Evolutionary conservation across 2,113 vertebrate species (phyloP).

Genomic region (Heterotis niloticus): DNA sequence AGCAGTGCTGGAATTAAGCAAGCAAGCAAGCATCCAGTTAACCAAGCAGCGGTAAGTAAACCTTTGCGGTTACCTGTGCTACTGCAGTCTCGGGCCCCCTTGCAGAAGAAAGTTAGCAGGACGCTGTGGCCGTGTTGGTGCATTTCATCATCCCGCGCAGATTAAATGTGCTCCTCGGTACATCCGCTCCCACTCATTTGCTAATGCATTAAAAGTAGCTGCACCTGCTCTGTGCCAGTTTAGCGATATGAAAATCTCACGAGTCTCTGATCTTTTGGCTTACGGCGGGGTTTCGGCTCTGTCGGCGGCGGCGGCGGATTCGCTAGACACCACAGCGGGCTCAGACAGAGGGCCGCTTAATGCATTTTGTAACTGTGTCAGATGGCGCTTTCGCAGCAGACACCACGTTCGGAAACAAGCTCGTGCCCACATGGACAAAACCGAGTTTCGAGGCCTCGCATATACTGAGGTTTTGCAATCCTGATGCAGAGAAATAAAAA

Average conservation of each 20-base stretch:
- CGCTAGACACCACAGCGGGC: background rate
- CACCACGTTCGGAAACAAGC: background rate
- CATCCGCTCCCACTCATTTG: background rate
- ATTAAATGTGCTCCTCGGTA: background rate
- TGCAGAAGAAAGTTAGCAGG: background rate
- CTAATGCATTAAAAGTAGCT: conserved; percentile 29
- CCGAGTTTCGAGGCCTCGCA: too few relatives aligned
- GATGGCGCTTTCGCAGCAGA: too few relatives aligned
- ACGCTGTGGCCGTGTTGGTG: background rate
- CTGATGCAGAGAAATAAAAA: too few relatives aligned
- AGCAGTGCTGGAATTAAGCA: background rate
- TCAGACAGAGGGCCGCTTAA: background rate
- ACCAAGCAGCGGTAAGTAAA: background rate
- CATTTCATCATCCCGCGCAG: conserved; percentile 5
- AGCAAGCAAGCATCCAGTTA: conserved; percentile 4
- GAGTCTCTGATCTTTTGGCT: background rate
- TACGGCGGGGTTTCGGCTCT: background rate
- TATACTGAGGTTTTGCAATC: too few relatives aligned
- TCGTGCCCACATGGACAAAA: background rate
- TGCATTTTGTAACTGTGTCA: background rate
- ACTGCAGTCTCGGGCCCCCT: background rate
- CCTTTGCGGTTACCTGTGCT: background rate
- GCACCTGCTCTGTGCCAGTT: conserved; percentile 38
- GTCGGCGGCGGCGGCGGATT: background rate
- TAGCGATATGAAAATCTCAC: background rate